Evolutionary conservation across 2,797 vertebrate genomes (phyloP), one percentile per base, ranked within the genome.

Genomic region (Bryconaethiops microstoma): DNA sequence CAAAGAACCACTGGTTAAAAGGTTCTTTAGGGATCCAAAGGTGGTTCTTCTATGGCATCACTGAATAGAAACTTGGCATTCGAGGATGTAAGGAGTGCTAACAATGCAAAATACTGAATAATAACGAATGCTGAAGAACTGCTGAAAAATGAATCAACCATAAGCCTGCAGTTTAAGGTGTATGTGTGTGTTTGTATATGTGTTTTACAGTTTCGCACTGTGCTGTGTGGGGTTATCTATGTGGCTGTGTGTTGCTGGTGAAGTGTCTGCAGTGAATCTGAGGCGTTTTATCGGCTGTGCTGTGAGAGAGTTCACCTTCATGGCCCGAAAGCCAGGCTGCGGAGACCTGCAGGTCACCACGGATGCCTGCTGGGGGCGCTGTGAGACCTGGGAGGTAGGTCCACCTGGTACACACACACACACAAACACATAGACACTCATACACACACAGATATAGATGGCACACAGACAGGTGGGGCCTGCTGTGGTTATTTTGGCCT

Each of bases 281-380:
- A 90, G 80, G 19, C 95, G 91, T 0, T 98, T 99, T 80, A 87
- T 95, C 0, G 96, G 97, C 76, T 98, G 97, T 0, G 96, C 97
- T 0, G 96, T 97, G 59, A 88, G 96, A 0, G 96, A 99, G 72
- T 99, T 98, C 87, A 97, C 95, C 64, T 99, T 99, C 85, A 67
- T 95, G 89, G 96, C 95, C 72, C 96, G 88, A 89, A 99, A 98
- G 48, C 95, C 95, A 0, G 97, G 97, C 79, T 98, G 97, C 76
- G 90, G 88, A 1, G 92, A 90, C 0, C 85, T 97, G 86, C 92
- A 95, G 65, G 91, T 99, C 92, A 98, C 96, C 45, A 97, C 97
- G 0, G 97, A 98, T 0, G 97, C 97, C 73, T 99, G 97, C 93
- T 99, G 97, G 97, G 97, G 97, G 76, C 97, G 97, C 90, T 98